A percentile compares a stretch with the other conserved stretches of the same genome.
Conservation (phyloP, 2,113 vertebrate genomes). For the Turdus rufiventris region DNA sequence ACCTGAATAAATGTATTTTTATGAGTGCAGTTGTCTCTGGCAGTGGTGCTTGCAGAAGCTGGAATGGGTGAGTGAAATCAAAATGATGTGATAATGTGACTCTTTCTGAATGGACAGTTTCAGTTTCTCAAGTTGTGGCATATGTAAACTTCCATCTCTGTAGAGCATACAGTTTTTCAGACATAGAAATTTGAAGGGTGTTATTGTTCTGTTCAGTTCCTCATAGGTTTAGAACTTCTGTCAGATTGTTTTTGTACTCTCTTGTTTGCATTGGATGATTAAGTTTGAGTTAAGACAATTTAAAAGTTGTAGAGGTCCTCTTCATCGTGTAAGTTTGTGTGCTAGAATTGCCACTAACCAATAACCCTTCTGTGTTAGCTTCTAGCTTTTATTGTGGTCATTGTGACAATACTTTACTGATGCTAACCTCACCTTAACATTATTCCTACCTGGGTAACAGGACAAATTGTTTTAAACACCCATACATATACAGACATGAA, state of each 20-base stretch:
- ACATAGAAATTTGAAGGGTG: background rate
- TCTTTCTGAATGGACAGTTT: background rate
- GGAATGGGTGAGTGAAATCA: background rate
- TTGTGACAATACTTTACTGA: slow-evolving; percentile 38
- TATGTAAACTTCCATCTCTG: background rate
- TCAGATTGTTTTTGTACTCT: slow-evolving; percentile 1
- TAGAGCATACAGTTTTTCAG: background rate
- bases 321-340: background rate
- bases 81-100: background rate
- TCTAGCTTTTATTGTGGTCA: slow-evolving; percentile 38
- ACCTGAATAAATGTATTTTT: background rate
- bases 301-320: background rate
- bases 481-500: background rate
- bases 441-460: background rate
- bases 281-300: background rate
- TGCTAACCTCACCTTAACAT: slow-evolving; percentile 40
- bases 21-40: background rate
- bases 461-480: background rate
- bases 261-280: background rate
- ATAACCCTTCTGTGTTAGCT: slow-evolving; percentile 47
- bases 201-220: background rate
- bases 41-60: background rate
- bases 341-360: slow-evolving; percentile 67
- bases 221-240: slow-evolving; percentile 20
- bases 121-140: background rate